phyloP scores from a whole-genome alignment of 2,113 vertebrate genomes.

The Salvelinus namaycush region DNA sequence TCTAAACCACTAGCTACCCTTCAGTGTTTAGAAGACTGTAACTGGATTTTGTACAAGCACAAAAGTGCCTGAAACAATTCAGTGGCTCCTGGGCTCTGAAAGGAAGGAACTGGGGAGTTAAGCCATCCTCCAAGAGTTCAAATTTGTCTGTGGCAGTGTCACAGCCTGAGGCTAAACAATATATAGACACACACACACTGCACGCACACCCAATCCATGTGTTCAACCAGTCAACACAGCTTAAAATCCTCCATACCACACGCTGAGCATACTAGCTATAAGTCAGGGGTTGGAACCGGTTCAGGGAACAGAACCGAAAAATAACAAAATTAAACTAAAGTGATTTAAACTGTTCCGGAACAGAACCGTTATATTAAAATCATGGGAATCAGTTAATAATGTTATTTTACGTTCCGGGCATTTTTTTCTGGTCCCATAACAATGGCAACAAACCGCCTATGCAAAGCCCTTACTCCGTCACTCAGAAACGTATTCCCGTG shows the following conservation, averaged over 20 bases:
- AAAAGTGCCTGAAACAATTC: slow-evolving; percentile 53
- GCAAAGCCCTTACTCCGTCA: no score
- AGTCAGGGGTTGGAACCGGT: no score
- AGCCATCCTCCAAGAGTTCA: slow-evolving; percentile 62
- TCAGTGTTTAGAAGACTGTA: neutral
- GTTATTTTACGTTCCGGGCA: no score
- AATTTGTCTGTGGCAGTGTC: slow-evolving; percentile 42
- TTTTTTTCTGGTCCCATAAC: no score
- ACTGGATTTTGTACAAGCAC: slow-evolving; percentile 18
- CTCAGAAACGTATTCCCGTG: no score
- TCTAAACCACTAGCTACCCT: neutral
- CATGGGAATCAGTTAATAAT: no score
- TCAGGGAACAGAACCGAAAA: no score
- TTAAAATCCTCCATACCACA: neutral
- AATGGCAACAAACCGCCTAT: no score
- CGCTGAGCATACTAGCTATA: no score
- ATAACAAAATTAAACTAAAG: no score
- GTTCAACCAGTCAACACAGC: neutral
- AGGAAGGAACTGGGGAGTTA: slow-evolving; percentile 63
- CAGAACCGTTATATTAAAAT: no score
- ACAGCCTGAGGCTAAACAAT: slow-evolving; percentile 10
- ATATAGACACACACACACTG: slow-evolving; percentile 24
- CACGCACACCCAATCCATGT: neutral
- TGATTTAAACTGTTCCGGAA: no score
- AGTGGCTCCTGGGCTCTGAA: slow-evolving; percentile 45